phyloP scores from a whole-genome alignment of 2,797 vertebrate genomes.

The Micromesistius poutassou region DNA sequence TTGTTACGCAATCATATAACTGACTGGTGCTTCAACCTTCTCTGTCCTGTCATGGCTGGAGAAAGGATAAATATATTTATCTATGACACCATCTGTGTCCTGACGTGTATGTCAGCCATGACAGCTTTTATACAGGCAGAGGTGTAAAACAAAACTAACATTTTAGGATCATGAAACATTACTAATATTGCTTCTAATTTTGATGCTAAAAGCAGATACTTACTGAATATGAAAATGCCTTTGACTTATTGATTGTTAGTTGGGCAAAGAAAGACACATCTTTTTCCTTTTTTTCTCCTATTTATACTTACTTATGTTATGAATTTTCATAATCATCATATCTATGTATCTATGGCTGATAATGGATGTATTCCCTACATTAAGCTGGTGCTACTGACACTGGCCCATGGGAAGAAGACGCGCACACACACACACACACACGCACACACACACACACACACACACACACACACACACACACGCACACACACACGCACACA shows the following conservation, averaged over 20 bases:
- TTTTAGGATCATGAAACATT: too few relatives aligned
- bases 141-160: too few relatives aligned
- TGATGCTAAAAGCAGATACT: neutral
- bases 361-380: neutral
- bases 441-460: neutral
- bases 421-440: too few relatives aligned
- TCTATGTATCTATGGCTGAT: neutral
- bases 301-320: neutral
- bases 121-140: too few relatives aligned
- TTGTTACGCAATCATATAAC: too few relatives aligned
- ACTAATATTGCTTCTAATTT: neutral
- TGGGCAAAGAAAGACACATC: neutral
- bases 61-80: neutral
- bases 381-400: neutral
- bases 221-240: neutral
- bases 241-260: neutral
- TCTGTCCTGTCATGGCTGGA: neutral
- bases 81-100: too few relatives aligned
- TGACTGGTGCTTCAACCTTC: too few relatives aligned
- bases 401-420: conserved; percentile 6
- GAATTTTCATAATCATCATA: neutral
- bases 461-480: neutral
- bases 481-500: neutral
- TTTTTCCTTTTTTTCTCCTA: too few relatives aligned
- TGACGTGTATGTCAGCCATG: too few relatives aligned